Conservation (phyloP, 2,888 invertebrate genomes). For the Blera fallax region DNA sequence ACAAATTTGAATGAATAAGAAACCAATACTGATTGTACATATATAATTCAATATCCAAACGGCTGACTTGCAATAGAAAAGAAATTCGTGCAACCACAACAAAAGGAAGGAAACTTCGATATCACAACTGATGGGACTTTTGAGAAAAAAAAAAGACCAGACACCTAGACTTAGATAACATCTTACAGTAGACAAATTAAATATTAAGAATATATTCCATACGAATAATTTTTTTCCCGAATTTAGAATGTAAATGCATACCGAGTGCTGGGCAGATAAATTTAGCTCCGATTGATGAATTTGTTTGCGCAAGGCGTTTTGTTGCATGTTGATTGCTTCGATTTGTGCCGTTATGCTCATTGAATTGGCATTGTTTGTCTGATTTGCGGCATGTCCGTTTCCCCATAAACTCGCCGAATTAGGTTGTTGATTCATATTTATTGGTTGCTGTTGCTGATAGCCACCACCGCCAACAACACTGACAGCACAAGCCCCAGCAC, state of each 20-base stretch:
- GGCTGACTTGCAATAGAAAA: no score
- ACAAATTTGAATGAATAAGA: no score
- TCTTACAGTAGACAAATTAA: neutral
- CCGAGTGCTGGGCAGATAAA: conserved; percentile 96
- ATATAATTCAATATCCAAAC: no score
- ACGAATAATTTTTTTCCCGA: conserved; percentile 7
- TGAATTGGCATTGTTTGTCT: conserved; percentile 71
- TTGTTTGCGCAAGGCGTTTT: conserved; percentile 93
- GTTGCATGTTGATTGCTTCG: conserved; percentile 88
- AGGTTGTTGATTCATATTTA: conserved; percentile 34
- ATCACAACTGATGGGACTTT: neutral
- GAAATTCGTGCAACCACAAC: neutral
- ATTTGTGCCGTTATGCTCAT: conserved; percentile 81
- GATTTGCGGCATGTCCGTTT: conserved; percentile 60
- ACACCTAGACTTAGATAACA: conserved; percentile 21
- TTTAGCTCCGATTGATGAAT: conserved; percentile 98
- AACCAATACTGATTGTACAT: no score
- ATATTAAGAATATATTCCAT: neutral
- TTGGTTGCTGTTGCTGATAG: conserved; percentile 31
- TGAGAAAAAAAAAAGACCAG: neutral
- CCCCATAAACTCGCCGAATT: conserved; percentile 59
- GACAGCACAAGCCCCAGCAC: conserved; percentile 75
- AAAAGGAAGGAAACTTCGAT: neutral
- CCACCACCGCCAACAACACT: neutral
- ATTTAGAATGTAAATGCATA: conserved; percentile 78